These are phyloP conservation scores for Drosophila obscura DNA, from an alignment of 1,140 invertebrate species.

Conservation along the genomic window DNA sequence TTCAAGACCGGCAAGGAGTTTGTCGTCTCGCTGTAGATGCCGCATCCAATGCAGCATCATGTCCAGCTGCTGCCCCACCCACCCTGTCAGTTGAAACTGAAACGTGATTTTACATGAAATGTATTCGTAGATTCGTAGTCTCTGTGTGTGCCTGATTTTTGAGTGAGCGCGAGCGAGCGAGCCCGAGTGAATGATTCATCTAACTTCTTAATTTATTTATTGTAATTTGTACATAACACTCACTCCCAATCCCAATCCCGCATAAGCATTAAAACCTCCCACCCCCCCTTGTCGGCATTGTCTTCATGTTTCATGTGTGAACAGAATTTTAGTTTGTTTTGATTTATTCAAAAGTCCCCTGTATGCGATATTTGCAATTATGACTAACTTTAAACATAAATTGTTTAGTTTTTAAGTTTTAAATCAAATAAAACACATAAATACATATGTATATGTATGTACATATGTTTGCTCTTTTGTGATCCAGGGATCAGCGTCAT, in stretches of 20 bases:
- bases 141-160: slow-evolving; percentile 1
- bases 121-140: slow-evolving; percentile 71
- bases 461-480: slow-evolving; percentile 20
- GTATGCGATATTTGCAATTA: slow-evolving; percentile 81
- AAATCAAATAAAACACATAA: slow-evolving; percentile 39
- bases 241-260: slow-evolving; percentile 35
- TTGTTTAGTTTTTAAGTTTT: slow-evolving; percentile 53
- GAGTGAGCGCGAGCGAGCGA: slow-evolving; percentile 20
- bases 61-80: too few species aligned
- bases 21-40: slow-evolving; percentile 67
- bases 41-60: not conserved
- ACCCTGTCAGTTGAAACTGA: slow-evolving; percentile 16
- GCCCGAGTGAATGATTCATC: slow-evolving; percentile 61
- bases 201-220: slow-evolving; percentile 76
- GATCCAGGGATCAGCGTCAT: slow-evolving; percentile 41
- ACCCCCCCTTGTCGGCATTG: slow-evolving; percentile 8
- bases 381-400: slow-evolving; percentile 60
- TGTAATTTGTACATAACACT: slow-evolving; percentile 72
- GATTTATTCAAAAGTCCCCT: slow-evolving; percentile 74
- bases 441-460: slow-evolving; percentile 30
- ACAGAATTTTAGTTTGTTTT: slow-evolving; percentile 63
- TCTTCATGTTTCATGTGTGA: slow-evolving; percentile 67
- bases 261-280: not conserved
- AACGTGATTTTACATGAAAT: slow-evolving; percentile 81
- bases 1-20: slow-evolving; percentile 83